Evolutionary conservation across 2,113 vertebrate genomes (phyloP).

Genomic region (Dolichotis patagonum): DNA sequence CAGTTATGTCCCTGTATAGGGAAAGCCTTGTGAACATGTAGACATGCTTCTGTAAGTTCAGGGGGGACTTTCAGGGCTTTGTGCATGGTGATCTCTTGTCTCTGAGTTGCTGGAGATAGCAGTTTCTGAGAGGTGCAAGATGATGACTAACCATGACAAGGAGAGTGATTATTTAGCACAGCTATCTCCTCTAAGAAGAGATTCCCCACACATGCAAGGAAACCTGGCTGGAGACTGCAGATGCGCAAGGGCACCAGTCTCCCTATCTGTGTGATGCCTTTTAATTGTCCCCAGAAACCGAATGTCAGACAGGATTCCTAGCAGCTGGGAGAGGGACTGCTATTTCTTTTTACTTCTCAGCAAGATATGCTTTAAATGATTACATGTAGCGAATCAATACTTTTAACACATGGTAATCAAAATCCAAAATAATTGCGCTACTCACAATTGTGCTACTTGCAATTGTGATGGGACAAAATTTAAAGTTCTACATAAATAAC

Average conservation of each 20-base stretch:
- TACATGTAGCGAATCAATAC: neutral
- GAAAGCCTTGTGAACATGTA: neutral
- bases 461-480: constrained; percentile 30
- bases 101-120: neutral
- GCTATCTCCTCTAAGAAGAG: neutral
- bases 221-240: neutral
- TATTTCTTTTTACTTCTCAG: neutral
- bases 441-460: neutral
- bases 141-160: neutral
- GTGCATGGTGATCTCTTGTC: neutral
- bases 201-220: neutral
- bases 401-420: neutral
- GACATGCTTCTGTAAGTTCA: neutral
- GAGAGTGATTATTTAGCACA: neutral
- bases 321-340: neutral
- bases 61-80: neutral
- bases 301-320: neutral
- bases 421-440: neutral
- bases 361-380: neutral
- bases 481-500: neutral
- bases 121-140: neutral
- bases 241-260: neutral
- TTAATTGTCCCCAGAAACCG: neutral
- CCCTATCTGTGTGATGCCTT: neutral
- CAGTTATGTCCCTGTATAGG: too few species aligned